Conservation (phyloP, 2,113 vertebrate species). For the Strix aluco region DNA sequence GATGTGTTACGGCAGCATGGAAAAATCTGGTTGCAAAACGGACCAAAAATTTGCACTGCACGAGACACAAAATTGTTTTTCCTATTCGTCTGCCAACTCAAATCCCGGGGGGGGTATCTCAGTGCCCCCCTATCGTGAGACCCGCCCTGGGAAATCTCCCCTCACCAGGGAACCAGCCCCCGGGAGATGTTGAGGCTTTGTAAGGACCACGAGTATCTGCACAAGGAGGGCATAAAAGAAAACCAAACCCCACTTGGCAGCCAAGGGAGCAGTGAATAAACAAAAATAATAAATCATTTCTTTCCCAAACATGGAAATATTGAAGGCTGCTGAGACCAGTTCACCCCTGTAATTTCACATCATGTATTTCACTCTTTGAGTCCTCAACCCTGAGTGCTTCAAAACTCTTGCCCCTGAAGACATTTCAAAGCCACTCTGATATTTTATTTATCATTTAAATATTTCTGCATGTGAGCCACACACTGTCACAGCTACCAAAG, state of each 20-base stretch:
- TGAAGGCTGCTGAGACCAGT: neutral
- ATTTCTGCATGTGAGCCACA: accelerated
- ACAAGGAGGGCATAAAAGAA: neutral
- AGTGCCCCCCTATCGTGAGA: neutral
- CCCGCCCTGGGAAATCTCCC: neutral
- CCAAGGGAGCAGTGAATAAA: neutral
- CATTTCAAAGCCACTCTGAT: neutral
- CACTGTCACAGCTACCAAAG: neutral
- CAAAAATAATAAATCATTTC: neutral
- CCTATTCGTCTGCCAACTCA: neutral
- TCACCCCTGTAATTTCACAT: neutral
- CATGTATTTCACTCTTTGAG: neutral
- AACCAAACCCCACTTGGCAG: neutral
- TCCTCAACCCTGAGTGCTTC: neutral
- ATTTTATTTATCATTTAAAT: neutral
- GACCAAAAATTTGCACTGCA: neutral
- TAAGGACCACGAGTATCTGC: neutral
- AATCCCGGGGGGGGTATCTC: neutral
- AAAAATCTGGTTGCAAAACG: neutral
- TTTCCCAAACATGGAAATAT: neutral
- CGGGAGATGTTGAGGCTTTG: neutral
- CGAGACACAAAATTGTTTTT: neutral
- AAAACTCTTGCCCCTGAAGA: neutral
- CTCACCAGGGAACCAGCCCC: neutral
- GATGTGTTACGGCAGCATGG: neutral